Percentiles rank a stretch among this genome's conserved stretches.
These are phyloP conservation scores for Creontiades dilutus DNA, from an alignment of 2,888 invertebrate species.

Conservation along the genomic window DNA sequence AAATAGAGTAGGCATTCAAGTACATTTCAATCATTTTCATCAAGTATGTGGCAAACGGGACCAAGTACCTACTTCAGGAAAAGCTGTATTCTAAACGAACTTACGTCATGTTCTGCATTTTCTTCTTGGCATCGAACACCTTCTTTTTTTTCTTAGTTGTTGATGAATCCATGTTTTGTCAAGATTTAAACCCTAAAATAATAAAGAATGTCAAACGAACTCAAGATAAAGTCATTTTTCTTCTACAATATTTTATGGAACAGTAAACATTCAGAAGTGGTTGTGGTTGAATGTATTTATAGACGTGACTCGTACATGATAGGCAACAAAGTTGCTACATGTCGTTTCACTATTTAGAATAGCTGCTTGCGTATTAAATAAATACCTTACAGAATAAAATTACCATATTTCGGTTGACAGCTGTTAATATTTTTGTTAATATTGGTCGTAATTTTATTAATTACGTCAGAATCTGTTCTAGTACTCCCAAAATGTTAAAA, in stretches of 20 bases:
- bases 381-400: too few relatives aligned
- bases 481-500: too few relatives aligned
- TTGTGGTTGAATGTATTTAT: neutral
- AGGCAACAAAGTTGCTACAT: too few relatives aligned
- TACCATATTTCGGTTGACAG: too few relatives aligned
- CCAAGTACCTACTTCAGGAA: neutral
- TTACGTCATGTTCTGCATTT: constrained; percentile 69
- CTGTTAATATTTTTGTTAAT: too few relatives aligned
- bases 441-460: too few relatives aligned
- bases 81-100: neutral
- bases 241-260: neutral
- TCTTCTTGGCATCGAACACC: constrained; percentile 62
- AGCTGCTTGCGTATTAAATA: too few relatives aligned
- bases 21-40: neutral
- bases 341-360: too few relatives aligned
- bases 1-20: neutral
- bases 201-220: too few relatives aligned
- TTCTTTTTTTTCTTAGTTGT: constrained; percentile 58
- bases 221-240: too few relatives aligned
- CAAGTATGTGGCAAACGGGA: neutral
- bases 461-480: too few relatives aligned
- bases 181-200: neutral
- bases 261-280: neutral
- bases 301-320: too few relatives aligned
- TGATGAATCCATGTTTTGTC: constrained; percentile 28